Evolutionary conservation across 2,113 vertebrate species (phyloP).

Genomic region (Brienomyrus longianalis): DNA sequence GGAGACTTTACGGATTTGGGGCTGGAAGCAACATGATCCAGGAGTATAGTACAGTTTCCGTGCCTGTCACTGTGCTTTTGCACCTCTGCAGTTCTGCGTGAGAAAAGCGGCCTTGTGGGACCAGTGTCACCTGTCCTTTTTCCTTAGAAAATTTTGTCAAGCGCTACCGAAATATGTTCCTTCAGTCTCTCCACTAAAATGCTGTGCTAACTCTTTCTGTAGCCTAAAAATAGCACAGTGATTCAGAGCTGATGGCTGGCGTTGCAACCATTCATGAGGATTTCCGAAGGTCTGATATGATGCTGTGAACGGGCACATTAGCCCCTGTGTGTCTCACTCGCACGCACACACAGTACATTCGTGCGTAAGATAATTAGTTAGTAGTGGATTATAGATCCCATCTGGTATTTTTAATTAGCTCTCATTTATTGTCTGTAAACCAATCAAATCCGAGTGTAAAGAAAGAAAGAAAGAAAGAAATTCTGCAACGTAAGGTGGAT

Average conservation of each 20-base stretch:
- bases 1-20: background rate
- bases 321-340: background rate
- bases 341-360: background rate
- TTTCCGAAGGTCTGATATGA: background rate
- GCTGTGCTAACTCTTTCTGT: background rate
- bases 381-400: background rate
- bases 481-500: background rate
- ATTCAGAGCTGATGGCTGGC: background rate
- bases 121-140: background rate
- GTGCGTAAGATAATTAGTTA: background rate
- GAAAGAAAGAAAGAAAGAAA: background rate
- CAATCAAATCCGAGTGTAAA: background rate
- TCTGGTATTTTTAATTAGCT: background rate
- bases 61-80: background rate
- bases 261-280: background rate
- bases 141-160: background rate
- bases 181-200: background rate
- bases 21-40: background rate
- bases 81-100: background rate
- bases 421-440: constrained; percentile 8
- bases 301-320: background rate
- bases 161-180: background rate
- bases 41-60: background rate
- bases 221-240: background rate
- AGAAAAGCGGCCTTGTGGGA: background rate